phyloP scores from a whole-genome alignment of 2,888 invertebrate genomes.

The Tetragonula carbonaria region DNA sequence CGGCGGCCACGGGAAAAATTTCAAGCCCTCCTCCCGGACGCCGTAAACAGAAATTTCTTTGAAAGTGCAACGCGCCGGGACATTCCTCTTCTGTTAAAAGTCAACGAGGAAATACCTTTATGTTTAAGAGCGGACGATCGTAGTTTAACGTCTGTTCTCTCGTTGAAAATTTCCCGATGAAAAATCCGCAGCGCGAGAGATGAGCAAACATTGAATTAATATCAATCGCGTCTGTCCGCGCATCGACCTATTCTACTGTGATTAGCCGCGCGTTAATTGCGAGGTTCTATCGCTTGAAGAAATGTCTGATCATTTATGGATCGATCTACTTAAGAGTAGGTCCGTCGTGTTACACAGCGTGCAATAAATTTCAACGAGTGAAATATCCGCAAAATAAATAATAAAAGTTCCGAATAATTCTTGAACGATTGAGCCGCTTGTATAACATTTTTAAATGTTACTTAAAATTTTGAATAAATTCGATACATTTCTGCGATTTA shows the following conservation, averaged over 20 bases:
- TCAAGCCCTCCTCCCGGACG: neutral
- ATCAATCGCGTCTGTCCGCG: neutral
- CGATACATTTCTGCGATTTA: no score
- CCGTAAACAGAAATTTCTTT: conserved; percentile 38
- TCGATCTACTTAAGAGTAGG: neutral
- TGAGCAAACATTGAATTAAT: neutral
- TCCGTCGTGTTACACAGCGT: neutral
- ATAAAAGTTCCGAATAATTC: no score
- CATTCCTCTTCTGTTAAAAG: conserved; percentile 1
- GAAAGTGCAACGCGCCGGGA: neutral
- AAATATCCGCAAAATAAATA: no score
- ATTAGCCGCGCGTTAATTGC: neutral
- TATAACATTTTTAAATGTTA: no score
- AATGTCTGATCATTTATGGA: neutral
- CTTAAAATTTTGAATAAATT: no score
- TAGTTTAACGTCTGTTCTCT: neutral
- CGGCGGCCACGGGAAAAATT: conserved; percentile 24
- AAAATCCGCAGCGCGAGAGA: neutral
- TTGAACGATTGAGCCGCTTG: no score
- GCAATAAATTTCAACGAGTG: neutral
- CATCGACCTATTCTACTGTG: neutral
- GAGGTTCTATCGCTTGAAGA: neutral
- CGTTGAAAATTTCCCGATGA: neutral
- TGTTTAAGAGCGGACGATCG: neutral
- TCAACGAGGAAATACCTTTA: conserved; percentile 14